Percentiles rank a stretch among this genome's conserved stretches.
Evolutionary conservation across 2,888 invertebrate species (phyloP).

Genomic region (Timema podura): DNA sequence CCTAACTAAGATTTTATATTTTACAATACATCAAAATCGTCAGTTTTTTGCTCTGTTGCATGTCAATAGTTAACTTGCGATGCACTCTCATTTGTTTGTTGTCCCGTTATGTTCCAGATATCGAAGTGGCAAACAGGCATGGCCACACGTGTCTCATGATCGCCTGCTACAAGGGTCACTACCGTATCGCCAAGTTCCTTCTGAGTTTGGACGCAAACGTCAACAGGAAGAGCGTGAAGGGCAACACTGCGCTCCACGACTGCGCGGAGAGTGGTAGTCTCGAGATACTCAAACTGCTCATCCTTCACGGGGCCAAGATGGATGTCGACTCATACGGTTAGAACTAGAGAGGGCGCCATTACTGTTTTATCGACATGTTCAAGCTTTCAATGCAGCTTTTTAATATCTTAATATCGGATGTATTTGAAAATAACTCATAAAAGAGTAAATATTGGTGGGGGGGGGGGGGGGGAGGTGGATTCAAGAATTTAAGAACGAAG

Average conservation of each 20-base stretch:
- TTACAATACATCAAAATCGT: too few relatives aligned
- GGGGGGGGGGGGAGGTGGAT: too few relatives aligned
- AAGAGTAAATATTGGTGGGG: too few relatives aligned
- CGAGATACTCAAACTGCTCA: slow-evolving; percentile 83
- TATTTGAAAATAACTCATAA: background rate
- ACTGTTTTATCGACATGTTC: background rate
- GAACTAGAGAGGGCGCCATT: background rate
- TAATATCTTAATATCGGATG: background rate
- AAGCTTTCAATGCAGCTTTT: background rate
- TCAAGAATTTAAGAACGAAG: too few relatives aligned
- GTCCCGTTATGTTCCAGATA: slow-evolving; percentile 56
- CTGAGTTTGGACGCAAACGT: slow-evolving; percentile 83
- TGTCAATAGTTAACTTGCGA: too few relatives aligned
- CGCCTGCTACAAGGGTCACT: slow-evolving; percentile 93
- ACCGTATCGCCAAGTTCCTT: slow-evolving; percentile 84
- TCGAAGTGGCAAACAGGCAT: slow-evolving; percentile 93
- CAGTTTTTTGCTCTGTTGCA: too few relatives aligned
- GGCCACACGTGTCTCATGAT: slow-evolving; percentile 98
- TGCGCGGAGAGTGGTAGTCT: slow-evolving; percentile 95
- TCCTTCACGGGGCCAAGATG: slow-evolving; percentile 86
- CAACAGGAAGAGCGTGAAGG: slow-evolving; percentile 87
- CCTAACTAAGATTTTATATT: too few relatives aligned
- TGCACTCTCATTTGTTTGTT: too few relatives aligned
- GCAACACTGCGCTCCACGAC: slow-evolving; percentile 96
- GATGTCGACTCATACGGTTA: slow-evolving; percentile 88